Conservation (phyloP, 92 coral and sea anemone species). For the Parazoanthus swiftii region DNA sequence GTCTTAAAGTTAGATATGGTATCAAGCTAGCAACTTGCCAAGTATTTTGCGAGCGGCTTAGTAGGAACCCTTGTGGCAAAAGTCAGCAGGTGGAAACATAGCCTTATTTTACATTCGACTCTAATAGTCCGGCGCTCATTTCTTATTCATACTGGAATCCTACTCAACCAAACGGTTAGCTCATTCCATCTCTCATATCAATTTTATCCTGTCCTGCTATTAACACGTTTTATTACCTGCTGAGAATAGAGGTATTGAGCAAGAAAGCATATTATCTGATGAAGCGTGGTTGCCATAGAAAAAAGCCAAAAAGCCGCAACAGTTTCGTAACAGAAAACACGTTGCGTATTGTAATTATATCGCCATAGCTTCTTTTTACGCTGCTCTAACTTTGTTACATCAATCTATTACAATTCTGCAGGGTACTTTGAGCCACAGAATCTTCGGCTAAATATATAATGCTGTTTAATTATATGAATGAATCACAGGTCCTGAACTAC, state of each 20-base stretch:
- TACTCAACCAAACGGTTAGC: background rate
- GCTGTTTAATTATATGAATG: background rate
- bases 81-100: background rate
- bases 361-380: background rate
- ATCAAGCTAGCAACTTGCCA: background rate
- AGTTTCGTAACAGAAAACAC: background rate
- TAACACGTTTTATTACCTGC: background rate
- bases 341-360: background rate
- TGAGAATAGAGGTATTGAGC: background rate
- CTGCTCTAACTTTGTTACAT: background rate
- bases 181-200: background rate
- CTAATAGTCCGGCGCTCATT: conserved; percentile 1
- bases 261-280: background rate
- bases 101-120: background rate
- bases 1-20: background rate
- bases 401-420: background rate
- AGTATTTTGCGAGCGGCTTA: background rate
- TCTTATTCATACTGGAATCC: background rate
- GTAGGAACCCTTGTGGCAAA: background rate
- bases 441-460: background rate
- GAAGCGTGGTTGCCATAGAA: background rate
- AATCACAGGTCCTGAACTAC: background rate
- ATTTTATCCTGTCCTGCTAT: no score
- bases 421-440: background rate
- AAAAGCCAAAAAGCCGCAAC: background rate